Conservation (phyloP, 2,113 vertebrate species). For the Asarcornis scutulata region DNA sequence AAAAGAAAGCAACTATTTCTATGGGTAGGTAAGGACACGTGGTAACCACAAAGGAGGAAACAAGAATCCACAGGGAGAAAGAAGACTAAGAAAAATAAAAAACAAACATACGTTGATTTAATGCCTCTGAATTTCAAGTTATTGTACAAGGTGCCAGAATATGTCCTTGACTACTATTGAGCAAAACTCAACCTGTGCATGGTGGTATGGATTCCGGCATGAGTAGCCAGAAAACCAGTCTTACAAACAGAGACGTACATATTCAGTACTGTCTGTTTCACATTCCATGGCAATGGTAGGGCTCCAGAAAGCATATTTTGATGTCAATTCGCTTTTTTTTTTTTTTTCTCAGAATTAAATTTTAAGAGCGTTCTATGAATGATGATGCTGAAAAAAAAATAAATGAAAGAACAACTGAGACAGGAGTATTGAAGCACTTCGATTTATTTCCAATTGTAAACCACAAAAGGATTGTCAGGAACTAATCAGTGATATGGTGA, state of each 20-base stretch:
- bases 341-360: not conserved
- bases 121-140: not conserved
- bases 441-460: not conserved
- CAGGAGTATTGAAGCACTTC: not conserved
- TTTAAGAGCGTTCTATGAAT: not conserved
- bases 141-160: not conserved
- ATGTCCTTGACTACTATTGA: not conserved
- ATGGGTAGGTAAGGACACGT: not conserved
- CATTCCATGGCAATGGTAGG: not conserved
- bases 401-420: not conserved
- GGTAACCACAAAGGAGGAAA: not conserved
- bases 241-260: not conserved
- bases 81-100: not conserved
- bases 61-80: not conserved
- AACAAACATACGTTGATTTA: not conserved
- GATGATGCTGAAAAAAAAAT: not conserved
- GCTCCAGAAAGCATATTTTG: not conserved
- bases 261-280: not conserved
- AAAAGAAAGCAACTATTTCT: not conserved
- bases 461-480: not conserved
- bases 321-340: not conserved
- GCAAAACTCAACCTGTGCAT: not conserved
- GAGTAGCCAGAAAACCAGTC: not conserved
- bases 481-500: not conserved
- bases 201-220: not conserved